phyloP scores from a whole-genome alignment of 1,140 invertebrate genomes.

The Reticulitermes speratus region DNA sequence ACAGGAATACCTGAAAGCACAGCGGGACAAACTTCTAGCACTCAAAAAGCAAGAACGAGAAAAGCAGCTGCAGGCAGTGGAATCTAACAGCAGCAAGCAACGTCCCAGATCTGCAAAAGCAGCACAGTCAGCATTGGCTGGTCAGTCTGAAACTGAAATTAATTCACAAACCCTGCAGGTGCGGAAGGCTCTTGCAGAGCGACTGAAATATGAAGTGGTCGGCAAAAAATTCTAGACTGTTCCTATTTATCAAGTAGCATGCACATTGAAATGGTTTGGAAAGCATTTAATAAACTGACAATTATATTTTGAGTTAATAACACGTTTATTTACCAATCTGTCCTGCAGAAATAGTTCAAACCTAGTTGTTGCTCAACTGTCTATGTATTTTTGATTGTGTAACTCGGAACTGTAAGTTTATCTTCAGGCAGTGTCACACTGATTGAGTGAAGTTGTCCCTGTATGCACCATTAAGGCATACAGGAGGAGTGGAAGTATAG shows the following conservation, averaged over 20 bases:
- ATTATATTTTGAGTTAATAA: no score
- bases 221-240: constrained; percentile 1
- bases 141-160: constrained; percentile 34
- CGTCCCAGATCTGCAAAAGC: constrained; percentile 69
- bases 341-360: no score
- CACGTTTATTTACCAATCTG: no score
- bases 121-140: constrained; percentile 61
- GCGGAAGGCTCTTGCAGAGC: constrained; percentile 75
- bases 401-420: no score
- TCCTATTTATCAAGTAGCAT: neutral
- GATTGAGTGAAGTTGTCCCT: no score
- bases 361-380: no score
- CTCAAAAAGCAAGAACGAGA: constrained; percentile 83
- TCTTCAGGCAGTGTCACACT: no score
- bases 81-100: constrained; percentile 40
- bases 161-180: constrained; percentile 59
- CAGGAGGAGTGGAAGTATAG: no score
- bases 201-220: constrained; percentile 80
- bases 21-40: constrained; percentile 85
- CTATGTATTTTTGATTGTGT: no score
- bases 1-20: constrained; percentile 79
- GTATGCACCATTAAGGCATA: no score
- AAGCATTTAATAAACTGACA: no score
- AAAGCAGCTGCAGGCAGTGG: constrained; percentile 65
- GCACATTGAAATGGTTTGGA: no score